Percentiles rank a stretch among this genome's conserved stretches.
Conservation (phyloP, 2,113 vertebrate species). For the Anhinga anhinga region DNA sequence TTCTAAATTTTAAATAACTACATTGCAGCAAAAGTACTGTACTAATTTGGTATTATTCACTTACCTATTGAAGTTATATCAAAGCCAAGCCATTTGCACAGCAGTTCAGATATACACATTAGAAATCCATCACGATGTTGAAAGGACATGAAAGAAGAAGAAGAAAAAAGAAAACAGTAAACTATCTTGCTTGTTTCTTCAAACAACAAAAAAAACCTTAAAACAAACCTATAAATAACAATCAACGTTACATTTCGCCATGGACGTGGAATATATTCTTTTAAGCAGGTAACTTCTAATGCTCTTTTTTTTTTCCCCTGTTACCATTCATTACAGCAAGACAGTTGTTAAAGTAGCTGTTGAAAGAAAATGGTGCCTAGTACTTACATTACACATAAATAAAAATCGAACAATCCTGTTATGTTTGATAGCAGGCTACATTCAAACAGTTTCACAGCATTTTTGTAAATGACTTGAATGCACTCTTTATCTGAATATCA, state of each 20-base stretch:
- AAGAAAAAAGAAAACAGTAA: conserved; percentile 45
- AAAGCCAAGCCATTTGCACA: conserved; percentile 36
- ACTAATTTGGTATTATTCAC: conserved; percentile 42
- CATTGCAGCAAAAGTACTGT: not conserved
- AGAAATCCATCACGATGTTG: not conserved
- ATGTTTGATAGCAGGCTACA: conserved; percentile 42
- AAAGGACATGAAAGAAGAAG: conserved; percentile 47
- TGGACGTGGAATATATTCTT: not conserved
- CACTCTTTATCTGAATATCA: conserved; percentile 72
- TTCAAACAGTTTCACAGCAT: conserved; percentile 34
- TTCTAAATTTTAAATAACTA: not conserved
- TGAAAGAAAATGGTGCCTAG: conserved; percentile 29
- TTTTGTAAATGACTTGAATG: conserved; percentile 70
- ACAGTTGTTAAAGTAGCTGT: conserved; percentile 15
- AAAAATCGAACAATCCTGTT: conserved; percentile 48
- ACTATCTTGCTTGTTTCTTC: not conserved
- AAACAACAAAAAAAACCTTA: not conserved
- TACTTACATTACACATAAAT: conserved; percentile 31
- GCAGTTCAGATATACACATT: conserved; percentile 15
- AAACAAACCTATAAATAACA: not conserved
- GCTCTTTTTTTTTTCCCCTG: not conserved
- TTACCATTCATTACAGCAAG: conserved; percentile 42
- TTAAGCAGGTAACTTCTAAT: not conserved
- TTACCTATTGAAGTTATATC: conserved; percentile 69
- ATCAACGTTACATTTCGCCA: not conserved